These are phyloP conservation scores for Mycalesis mineus DNA, from an alignment of 2,888 invertebrate genomes.

Conservation along the genomic window DNA sequence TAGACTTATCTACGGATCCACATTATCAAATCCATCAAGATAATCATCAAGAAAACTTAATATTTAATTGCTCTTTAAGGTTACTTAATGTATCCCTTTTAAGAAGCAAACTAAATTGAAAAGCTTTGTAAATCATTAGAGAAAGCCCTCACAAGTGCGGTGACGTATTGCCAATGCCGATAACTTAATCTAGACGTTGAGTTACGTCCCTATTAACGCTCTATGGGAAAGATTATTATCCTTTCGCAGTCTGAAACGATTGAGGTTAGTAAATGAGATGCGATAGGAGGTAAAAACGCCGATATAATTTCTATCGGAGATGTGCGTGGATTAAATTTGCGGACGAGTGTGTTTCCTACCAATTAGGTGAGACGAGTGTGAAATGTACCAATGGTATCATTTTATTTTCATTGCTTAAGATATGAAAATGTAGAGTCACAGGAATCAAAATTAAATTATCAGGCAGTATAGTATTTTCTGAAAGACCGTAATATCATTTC, in stretches of 20 bases:
- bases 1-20: too few species aligned
- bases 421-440: too few species aligned
- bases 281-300: conserved; percentile 35
- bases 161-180: conserved; percentile 9
- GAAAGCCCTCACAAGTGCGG: background rate
- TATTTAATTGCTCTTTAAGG: background rate
- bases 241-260: conserved; percentile 33
- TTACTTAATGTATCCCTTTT: background rate
- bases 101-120: background rate
- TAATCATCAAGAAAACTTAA: background rate
- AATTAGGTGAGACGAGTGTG: too few species aligned
- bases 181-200: conserved; percentile 20
- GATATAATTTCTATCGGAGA: conserved; percentile 26
- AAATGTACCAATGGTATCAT: too few species aligned
- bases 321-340: too few species aligned
- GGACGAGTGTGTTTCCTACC: too few species aligned
- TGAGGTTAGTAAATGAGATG: conserved; percentile 42
- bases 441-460: too few species aligned
- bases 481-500: too few species aligned
- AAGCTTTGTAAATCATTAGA: background rate
- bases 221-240: conserved; percentile 33
- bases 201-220: conserved; percentile 29
- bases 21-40: too few species aligned
- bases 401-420: too few species aligned
- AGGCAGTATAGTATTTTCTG: too few species aligned